Conservation (phyloP, 2,888 invertebrate genomes). For the Dasypolia templi region DNA sequence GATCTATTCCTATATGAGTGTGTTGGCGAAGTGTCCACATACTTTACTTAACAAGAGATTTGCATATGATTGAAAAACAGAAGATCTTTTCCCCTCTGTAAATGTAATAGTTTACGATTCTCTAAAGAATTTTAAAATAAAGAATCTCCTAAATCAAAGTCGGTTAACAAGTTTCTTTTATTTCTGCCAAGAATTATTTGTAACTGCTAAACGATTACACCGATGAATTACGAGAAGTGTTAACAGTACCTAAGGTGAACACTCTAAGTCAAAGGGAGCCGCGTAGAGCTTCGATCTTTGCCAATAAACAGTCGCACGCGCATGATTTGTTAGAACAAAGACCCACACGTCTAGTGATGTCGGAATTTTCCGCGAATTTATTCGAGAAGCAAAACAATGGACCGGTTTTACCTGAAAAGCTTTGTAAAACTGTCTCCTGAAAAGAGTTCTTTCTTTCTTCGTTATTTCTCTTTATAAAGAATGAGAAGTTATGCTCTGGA, state of each 20-base stretch:
- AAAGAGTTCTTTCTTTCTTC: too few species aligned
- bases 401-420: background rate
- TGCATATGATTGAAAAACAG: background rate
- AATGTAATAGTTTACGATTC: background rate
- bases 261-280: conserved; percentile 67
- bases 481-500: background rate
- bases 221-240: conserved; percentile 46
- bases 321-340: conserved; percentile 49
- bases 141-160: conserved; percentile 23
- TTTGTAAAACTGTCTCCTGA: background rate
- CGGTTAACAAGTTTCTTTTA: conserved; percentile 13
- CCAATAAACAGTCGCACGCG: conserved; percentile 72
- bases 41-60: background rate
- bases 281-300: conserved; percentile 63
- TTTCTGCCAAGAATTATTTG: conserved; percentile 34
- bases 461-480: background rate
- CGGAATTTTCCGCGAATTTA: background rate
- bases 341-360: conserved; percentile 6
- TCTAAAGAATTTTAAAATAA: conserved; percentile 28
- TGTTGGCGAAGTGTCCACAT: background rate
- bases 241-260: conserved; percentile 52
- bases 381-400: background rate
- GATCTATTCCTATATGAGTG: background rate
- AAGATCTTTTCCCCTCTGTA: background rate
- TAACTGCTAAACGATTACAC: conserved; percentile 50